Conservation (phyloP, 2,888 invertebrate species). For the Torymus aiolomorphi region DNA sequence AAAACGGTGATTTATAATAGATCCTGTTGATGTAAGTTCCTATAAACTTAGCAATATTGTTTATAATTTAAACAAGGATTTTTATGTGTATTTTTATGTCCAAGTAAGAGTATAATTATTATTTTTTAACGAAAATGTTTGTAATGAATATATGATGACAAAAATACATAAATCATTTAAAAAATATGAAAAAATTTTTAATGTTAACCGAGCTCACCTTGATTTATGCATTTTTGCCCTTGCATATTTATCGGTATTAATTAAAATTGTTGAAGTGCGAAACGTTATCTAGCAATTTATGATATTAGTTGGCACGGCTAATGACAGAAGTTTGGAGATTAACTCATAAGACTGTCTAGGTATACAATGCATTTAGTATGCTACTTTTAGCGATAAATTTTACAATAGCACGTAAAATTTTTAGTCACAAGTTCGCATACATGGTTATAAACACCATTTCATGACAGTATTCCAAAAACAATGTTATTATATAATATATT, state of each 20-base stretch:
- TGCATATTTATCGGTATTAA: constrained; percentile 14
- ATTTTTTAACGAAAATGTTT: too few relatives aligned
- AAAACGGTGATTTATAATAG: too few relatives aligned
- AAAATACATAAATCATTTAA: constrained; percentile 29
- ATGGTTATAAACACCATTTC: too few relatives aligned
- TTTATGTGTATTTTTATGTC: too few relatives aligned
- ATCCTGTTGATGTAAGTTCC: too few relatives aligned
- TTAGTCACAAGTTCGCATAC: too few relatives aligned
- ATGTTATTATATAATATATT: too few relatives aligned
- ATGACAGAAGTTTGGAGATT: constrained; percentile 24
- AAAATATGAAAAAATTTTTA: constrained; percentile 12
- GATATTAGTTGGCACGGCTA: constrained; percentile 26
- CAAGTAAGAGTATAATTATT: too few relatives aligned
- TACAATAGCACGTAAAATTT: too few relatives aligned
- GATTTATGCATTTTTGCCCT: constrained; percentile 31
- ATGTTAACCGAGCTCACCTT: background rate
- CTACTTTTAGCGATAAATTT: background rate
- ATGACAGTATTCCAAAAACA: too few relatives aligned
- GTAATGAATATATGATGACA: background rate
- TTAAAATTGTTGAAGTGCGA: constrained; percentile 8
- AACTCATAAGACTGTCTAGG: constrained; percentile 15
- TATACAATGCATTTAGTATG: background rate
- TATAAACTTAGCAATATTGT: too few relatives aligned
- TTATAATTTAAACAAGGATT: too few relatives aligned
- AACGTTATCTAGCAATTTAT: constrained; percentile 35